Evolutionary conservation across 2,113 vertebrate species (phyloP).

Genomic region (Petroica traversi): DNA sequence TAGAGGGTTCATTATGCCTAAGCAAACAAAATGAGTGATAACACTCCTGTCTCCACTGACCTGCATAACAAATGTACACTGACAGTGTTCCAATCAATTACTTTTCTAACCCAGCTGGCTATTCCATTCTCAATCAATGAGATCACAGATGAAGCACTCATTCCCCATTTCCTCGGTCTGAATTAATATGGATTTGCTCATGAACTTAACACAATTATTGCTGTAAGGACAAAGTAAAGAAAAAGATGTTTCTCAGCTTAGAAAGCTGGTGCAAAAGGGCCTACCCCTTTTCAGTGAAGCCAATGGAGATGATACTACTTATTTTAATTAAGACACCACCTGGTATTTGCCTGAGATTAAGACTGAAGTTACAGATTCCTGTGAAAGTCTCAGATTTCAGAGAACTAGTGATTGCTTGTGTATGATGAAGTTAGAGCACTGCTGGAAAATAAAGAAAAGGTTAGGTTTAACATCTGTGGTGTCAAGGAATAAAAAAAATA

Average conservation of each 20-base stretch:
- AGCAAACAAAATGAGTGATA: slow-evolving; percentile 18
- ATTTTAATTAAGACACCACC: not conserved
- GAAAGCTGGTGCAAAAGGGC: not conserved
- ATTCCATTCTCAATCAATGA: slow-evolving; percentile 20
- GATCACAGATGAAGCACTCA: not conserved
- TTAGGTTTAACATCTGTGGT: not conserved
- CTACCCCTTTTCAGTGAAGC: not conserved
- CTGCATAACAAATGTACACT: not conserved
- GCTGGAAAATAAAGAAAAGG: not conserved
- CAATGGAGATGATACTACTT: not conserved
- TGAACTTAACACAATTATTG: not conserved
- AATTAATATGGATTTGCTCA: slow-evolving; percentile 39
- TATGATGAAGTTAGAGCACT: not conserved
- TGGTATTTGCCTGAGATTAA: not conserved
- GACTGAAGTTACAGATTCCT: not conserved
- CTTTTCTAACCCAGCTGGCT: not conserved
- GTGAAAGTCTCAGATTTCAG: not conserved
- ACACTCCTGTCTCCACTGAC: not conserved
- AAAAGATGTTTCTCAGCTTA: not conserved
- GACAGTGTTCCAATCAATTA: not conserved
- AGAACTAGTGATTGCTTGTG: not conserved
- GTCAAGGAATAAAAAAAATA: not conserved
- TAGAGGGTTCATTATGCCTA: not conserved
- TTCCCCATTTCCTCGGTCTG: not conserved
- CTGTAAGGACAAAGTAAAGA: not conserved